Base-by-base conservation (phyloP, 2,113 vertebrate species). In the Prionailurus viverrinus region DNA sequence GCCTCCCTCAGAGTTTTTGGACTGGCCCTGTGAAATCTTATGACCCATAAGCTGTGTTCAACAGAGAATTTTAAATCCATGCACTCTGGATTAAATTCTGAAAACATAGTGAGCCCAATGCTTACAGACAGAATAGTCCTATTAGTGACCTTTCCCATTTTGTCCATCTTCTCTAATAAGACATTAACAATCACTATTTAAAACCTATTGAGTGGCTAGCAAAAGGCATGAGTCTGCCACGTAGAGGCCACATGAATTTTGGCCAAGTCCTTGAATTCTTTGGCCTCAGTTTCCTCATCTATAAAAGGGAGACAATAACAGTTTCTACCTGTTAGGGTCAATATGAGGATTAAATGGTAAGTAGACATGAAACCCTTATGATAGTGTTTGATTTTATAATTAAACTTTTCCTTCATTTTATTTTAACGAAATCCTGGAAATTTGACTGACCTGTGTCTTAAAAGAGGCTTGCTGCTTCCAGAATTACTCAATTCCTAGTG, bases 351-450 rank as follows among this genome's bases (percentile, higher is more conserved):
- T n/a, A 19, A 81, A 51, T 48, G 33, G 45, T 33, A 33, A 65
- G 12, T n/a, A n/a, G 23, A 33, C 33, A 16, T 31, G 61, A 91
- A 84, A n/a, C 31, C 53, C 41, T 96, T 65, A 41, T 2, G 36
- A 33, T 14, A 19, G n/a, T 79, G 7, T 82, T n/a, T 27, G 13
- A 29, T 74, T 19, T 53, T 61, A 78, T 63, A 69, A 13, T 78
- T 48, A 21, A 89, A 74, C 21, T 53, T 92, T 88, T 53, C 41
- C 36, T 97, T 68, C 88, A 51, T 78, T 82, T 93, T 36, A 79
- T 55, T 82, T 83, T 19, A 71, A 29, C 88, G 80, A 83, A 94
- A 94, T 71, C 45, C 92, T 69, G 23, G 36, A 74, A 53, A 71
- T 87, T 45, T 51, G 66, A 74, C 79, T 23, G 16, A 94, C 55